A percentile compares a stretch with the other conserved stretches of the same genome.
These are phyloP conservation scores for Varanus komodoensis DNA, from an alignment of 2,113 vertebrate species.

Conservation along the genomic window DNA sequence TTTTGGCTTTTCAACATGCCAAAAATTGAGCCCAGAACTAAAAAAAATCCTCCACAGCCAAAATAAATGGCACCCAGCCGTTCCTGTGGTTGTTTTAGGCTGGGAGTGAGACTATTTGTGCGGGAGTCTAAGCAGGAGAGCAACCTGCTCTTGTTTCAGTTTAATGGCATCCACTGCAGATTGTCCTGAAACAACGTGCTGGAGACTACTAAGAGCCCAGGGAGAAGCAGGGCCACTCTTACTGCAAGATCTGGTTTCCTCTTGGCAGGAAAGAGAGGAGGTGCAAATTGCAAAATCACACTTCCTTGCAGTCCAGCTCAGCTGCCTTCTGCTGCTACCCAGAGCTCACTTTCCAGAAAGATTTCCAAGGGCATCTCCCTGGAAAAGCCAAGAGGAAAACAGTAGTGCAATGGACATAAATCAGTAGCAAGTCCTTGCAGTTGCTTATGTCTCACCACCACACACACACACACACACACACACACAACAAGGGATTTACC, in stretches of 20 bases:
- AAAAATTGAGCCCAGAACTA: background rate
- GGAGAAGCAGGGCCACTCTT: background rate
- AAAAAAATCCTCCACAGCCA: background rate
- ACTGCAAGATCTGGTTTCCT: slow-evolving; percentile 34
- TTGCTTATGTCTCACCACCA: slow-evolving; percentile 22
- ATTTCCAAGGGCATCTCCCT: slow-evolving; percentile 56
- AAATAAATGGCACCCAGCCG: background rate
- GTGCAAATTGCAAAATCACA: slow-evolving; percentile 57
- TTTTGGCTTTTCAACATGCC: background rate
- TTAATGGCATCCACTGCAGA: slow-evolving; percentile 38
- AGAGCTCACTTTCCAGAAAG: slow-evolving; percentile 33
- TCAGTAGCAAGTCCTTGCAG: slow-evolving; percentile 67
- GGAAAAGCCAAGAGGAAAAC: slow-evolving; percentile 41
- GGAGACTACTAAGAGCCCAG: slow-evolving; percentile 35
- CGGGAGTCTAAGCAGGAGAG: slow-evolving; percentile 5
- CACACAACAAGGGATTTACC: background rate
- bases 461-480: background rate
- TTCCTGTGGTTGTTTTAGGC: slow-evolving; percentile 36
- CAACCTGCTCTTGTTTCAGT: slow-evolving; percentile 43
- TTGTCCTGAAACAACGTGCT: slow-evolving; percentile 44
- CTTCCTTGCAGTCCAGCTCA: slow-evolving; percentile 58
- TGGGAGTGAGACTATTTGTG: slow-evolving; percentile 56
- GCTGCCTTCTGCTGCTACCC: background rate
- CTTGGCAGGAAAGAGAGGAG: background rate
- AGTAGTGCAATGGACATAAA: slow-evolving; percentile 68